Base-by-base conservation (phyloP, 2,888 invertebrate genomes). In the Caenorhabditis japonica region DNA sequence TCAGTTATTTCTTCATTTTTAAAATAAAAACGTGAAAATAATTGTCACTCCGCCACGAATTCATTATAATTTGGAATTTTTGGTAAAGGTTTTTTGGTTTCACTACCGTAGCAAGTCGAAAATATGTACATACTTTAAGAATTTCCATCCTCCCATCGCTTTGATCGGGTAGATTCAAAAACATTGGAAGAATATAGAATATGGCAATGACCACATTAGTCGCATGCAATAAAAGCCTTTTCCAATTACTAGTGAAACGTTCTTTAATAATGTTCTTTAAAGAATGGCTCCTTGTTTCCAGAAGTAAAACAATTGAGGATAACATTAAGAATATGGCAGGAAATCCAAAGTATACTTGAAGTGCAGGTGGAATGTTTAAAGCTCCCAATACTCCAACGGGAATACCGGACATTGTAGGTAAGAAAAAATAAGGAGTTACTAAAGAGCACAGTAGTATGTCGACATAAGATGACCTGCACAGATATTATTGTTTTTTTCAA, bases 361-460 rank as follows among this genome's bases (percentile, higher is more conserved):
- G 12, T 17, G 21, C 12, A 21, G 23, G 21, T 0, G 52, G 52
- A 5, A 52, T 19, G 2, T 8, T 10, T 8, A 52, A n/a, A 21
- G 27, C 23, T 38, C 23, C 19, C 7, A 52, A 12, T 15, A 52
- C n/a, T 3, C 52, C 52, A 17, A 52, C 19, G 13, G 52, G 39
- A 13, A 52, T 38, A 1, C 52, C 52, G 10, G 38, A 52, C 12
- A 52, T 13, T 13, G 52, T 21, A 21, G 52, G 52, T 3, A 52
- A 52, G n/a, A 52, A 52, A 30, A 52, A 39, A 38, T 52, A 52
- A 8, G 52, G 52, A 38, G 52, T 52, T 7, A 52, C 27, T 4
- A 36, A 12, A 15, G 39, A 39, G 15, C 52, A 52, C 0, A 38
- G 13, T 12, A 39, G 3, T 38, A 52, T 17, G n/a, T 52, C 52